Evolutionary conservation across 2,113 vertebrate species (phyloP).

Genomic region (Macaca nemestrina): DNA sequence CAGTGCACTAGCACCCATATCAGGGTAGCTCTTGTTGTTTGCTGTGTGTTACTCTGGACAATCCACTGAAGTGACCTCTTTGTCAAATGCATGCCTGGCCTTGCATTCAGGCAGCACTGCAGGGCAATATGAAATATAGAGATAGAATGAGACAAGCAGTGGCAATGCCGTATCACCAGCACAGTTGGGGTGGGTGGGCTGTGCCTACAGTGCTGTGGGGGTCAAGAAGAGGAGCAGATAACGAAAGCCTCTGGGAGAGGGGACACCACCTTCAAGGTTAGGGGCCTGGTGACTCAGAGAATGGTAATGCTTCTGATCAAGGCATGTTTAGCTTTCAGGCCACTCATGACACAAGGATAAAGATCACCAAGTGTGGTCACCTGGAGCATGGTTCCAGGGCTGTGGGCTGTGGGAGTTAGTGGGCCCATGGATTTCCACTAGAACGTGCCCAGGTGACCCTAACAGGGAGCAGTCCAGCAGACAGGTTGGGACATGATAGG

Average conservation of each 20-base stretch:
- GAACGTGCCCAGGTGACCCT: neutral
- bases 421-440: neutral
- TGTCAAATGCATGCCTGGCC: neutral
- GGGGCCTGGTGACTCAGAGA: neutral
- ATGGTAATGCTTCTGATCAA: neutral
- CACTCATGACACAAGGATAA: accelerated
- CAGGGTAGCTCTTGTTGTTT: neutral
- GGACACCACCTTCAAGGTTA: neutral
- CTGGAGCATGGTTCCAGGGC: neutral
- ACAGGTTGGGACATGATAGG: neutral
- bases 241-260: neutral
- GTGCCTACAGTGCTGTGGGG: neutral
- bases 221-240: neutral
- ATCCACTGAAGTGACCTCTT: neutral
- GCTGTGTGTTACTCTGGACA: neutral
- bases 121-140: neutral
- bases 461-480: neutral
- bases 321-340: neutral
- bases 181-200: neutral
- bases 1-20: accelerated
- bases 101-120: neutral
- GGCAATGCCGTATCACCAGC: accelerated
- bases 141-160: neutral
- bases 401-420: neutral
- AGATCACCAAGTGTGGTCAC: accelerated